Evolutionary conservation across 2,113 vertebrate genomes (phyloP).

Genomic region (Cebus imitator): DNA sequence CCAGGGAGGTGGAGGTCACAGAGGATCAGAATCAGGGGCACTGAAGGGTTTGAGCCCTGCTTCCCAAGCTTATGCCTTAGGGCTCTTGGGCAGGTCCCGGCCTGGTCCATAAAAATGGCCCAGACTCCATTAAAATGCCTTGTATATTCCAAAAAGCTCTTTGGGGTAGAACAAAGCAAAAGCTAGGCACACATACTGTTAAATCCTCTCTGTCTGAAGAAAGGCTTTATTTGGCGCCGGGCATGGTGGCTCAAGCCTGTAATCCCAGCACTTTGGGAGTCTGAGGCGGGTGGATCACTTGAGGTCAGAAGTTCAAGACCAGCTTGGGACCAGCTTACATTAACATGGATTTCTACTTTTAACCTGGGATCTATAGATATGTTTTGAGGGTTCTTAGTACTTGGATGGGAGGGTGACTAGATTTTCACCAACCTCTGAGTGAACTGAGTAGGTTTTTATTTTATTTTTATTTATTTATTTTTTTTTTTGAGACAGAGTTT

Average conservation of each 20-base stretch:
- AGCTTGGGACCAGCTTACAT: background rate
- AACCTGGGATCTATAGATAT: background rate
- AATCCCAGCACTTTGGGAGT: no score
- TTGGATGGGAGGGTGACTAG: background rate
- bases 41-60: background rate
- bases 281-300: no score
- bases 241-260: background rate
- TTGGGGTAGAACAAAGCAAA: background rate
- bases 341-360: background rate
- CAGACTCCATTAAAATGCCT: background rate
- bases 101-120: no score
- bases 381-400: background rate
- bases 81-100: background rate
- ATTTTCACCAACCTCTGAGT: background rate
- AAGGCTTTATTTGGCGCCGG: background rate
- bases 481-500: no score
- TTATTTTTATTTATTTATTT: no score
- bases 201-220: background rate
- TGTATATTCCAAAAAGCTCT: background rate
- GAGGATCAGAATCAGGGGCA: background rate
- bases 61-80: background rate
- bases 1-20: fast-evolving
- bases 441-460: background rate
- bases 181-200: background rate
- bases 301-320: no score